phyloP scores from a whole-genome alignment of 1,140 invertebrate genomes.

The Meloidogyne chitwoodi region DNA sequence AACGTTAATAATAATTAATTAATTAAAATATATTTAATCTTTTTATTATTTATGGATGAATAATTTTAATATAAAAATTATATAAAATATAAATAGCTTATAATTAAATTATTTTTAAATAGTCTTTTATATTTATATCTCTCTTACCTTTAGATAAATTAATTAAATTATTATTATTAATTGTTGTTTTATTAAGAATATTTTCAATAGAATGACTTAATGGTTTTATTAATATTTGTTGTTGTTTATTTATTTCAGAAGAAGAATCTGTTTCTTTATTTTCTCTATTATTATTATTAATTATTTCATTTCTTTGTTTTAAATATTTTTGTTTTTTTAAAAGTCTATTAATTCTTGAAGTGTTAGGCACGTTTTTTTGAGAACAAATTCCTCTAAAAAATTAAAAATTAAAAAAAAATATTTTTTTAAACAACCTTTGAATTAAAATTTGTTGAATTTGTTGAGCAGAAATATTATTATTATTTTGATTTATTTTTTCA shows the following conservation, averaged over 20 bases:
- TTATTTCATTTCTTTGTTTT: not conserved
- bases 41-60: no score
- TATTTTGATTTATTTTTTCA: slow-evolving; percentile 17
- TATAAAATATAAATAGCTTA: no score
- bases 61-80: no score
- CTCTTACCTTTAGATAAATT: not conserved
- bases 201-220: slow-evolving; percentile 20
- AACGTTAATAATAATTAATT: no score
- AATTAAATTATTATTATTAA: not conserved
- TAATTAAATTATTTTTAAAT: no score
- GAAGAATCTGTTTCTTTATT: not conserved
- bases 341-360: slow-evolving; percentile 17
- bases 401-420: not conserved
- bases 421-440: slow-evolving; percentile 13
- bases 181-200: slow-evolving; percentile 9
- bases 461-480: slow-evolving; percentile 24
- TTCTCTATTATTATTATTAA: not conserved
- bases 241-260: not conserved
- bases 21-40: no score
- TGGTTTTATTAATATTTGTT: not conserved
- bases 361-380: slow-evolving; percentile 14
- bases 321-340: slow-evolving; percentile 11
- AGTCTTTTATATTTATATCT: no score
- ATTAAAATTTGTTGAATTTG: slow-evolving; percentile 46
- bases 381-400: slow-evolving; percentile 19